Conservation (phyloP, 1,140 invertebrate genomes). For the Contarinia nasturtii region DNA sequence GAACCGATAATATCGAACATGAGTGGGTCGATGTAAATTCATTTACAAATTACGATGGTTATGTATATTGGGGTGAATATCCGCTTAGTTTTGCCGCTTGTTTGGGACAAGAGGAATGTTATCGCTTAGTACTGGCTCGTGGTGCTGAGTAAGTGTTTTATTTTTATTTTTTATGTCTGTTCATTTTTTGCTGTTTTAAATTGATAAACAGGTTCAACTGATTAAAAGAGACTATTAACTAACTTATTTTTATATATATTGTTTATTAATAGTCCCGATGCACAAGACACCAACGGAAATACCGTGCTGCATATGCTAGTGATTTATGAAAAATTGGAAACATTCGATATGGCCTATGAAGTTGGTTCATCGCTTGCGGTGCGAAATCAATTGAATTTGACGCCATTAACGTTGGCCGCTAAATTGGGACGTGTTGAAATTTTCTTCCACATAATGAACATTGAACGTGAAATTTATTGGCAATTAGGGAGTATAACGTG, state of each 20-base stretch:
- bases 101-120: conserved; percentile 92
- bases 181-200: too few relatives aligned
- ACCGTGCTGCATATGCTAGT: conserved; percentile 92
- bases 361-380: conserved; percentile 71
- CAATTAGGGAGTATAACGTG: conserved; percentile 89
- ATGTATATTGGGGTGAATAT: conserved; percentile 98
- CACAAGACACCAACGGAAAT: conserved; percentile 94
- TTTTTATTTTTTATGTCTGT: too few relatives aligned
- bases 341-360: conserved; percentile 89
- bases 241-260: too few relatives aligned
- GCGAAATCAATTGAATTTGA: conserved; percentile 72
- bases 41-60: conserved; percentile 89
- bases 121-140: conserved; percentile 77
- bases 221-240: too few relatives aligned
- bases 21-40: conserved; percentile 75
- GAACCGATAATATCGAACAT: conserved; percentile 72
- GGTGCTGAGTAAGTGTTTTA: conserved; percentile 45
- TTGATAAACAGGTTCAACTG: too few relatives aligned
- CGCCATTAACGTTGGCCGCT: conserved; percentile 82
- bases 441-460: conserved; percentile 90
- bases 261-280: conserved; percentile 40
- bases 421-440: conserved; percentile 84
- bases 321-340: conserved; percentile 81
- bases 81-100: conserved; percentile 91
- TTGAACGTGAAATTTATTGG: conserved; percentile 91